Conservation (phyloP, 2,113 vertebrate genomes). For the Etheostoma cragini region DNA sequence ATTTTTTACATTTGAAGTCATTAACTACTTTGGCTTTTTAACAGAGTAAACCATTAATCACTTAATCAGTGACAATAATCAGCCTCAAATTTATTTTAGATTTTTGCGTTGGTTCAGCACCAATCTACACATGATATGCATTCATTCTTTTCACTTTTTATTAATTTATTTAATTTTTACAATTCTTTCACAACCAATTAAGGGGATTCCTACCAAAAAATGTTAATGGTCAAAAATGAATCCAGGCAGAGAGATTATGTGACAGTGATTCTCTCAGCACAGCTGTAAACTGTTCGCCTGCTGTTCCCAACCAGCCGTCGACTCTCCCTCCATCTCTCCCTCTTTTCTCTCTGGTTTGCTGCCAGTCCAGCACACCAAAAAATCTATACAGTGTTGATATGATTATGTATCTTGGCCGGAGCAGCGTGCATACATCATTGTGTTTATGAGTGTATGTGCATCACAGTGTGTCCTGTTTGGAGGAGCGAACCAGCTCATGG, state of each 20-base stretch:
- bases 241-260: not conserved
- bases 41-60: too few species aligned
- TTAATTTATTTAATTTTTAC: not conserved
- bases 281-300: constrained; percentile 19
- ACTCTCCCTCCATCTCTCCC: not conserved
- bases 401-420: constrained; percentile 72
- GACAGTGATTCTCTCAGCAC: constrained; percentile 6
- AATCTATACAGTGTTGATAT: constrained; percentile 44
- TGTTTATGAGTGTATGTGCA: constrained; percentile 66
- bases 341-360: not conserved
- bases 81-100: too few species aligned
- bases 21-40: too few species aligned
- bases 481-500: constrained; percentile 45
- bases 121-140: not conserved
- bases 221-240: not conserved
- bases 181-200: not conserved
- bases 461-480: constrained; percentile 53
- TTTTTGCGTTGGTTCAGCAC: too few species aligned
- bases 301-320: constrained; percentile 10
- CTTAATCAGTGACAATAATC: too few species aligned
- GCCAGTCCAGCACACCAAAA: constrained; percentile 10
- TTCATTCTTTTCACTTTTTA: not conserved
- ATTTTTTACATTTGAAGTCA: too few species aligned
- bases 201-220: not conserved
- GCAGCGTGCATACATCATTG: constrained; percentile 36